These are phyloP conservation scores for Crotalus tigris DNA, from an alignment of 2,113 vertebrate genomes.

Conservation along the genomic window DNA sequence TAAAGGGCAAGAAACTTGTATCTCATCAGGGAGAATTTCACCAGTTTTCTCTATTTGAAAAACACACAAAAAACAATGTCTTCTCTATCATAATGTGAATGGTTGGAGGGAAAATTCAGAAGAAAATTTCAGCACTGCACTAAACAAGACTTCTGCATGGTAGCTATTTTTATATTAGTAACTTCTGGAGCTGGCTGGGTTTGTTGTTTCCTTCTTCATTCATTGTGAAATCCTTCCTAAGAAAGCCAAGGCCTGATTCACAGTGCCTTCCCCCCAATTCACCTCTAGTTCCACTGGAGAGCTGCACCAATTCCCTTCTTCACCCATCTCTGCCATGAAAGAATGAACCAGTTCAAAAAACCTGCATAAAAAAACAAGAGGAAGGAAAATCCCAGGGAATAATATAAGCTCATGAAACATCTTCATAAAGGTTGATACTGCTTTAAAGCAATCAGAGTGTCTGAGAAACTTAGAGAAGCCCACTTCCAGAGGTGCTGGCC, in stretches of 20 bases:
- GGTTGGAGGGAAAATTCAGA: background rate
- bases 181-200: too few relatives aligned
- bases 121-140: background rate
- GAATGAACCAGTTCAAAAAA: slow-evolving; percentile 84
- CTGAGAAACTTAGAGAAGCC: background rate
- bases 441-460: background rate
- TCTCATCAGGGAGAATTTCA: background rate
- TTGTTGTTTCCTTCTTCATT: too few relatives aligned
- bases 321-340: slow-evolving; percentile 68
- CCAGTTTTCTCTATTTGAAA: background rate
- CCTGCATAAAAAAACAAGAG: slow-evolving; percentile 55
- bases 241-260: too few relatives aligned
- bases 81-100: background rate
- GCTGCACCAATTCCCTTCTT: slow-evolving; percentile 53
- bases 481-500: background rate
- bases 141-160: background rate
- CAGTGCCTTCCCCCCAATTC: slow-evolving; percentile 17
- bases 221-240: background rate
- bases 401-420: background rate
- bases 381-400: background rate
- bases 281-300: slow-evolving; percentile 78
- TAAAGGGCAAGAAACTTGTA: background rate
- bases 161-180: background rate
- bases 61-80: background rate
- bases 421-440: background rate